Conservation (phyloP, 1,140 invertebrate species). For the Aphidius ervi region DNA sequence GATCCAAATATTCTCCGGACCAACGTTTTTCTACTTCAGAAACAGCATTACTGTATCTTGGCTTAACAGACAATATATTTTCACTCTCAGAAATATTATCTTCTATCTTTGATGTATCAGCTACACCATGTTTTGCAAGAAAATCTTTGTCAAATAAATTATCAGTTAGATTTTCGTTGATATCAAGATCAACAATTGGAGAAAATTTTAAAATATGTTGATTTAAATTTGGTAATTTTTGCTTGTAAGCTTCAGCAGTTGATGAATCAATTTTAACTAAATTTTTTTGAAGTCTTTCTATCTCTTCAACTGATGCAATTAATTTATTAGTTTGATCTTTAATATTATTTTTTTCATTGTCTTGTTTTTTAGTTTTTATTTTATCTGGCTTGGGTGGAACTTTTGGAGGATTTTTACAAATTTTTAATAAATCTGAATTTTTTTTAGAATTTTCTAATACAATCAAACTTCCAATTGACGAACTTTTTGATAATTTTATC, state of each 20-base stretch:
- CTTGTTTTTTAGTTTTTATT: not conserved
- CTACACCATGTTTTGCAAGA: constrained; percentile 39
- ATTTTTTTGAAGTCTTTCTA: constrained; percentile 39
- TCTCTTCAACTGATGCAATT: constrained; percentile 34
- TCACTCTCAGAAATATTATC: constrained; percentile 30
- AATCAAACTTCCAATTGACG: constrained; percentile 22
- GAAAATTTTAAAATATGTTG: constrained; percentile 25
- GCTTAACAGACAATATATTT: constrained; percentile 21
- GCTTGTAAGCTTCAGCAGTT: constrained; percentile 38
- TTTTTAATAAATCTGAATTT: constrained; percentile 11
- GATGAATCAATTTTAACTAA: constrained; percentile 38
- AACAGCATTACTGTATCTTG: constrained; percentile 40
- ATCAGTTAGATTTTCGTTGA: constrained; percentile 31
- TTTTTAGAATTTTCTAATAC: constrained; percentile 12
- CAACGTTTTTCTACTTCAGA: constrained; percentile 43
- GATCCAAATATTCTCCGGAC: constrained; percentile 43
- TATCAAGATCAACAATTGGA: constrained; percentile 25
- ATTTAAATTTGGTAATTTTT: constrained; percentile 28
- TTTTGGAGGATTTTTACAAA: constrained; percentile 25
- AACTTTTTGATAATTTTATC: constrained; percentile 28
- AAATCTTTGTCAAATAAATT: constrained; percentile 38
- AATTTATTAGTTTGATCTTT: constrained; percentile 23
- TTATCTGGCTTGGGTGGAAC: constrained; percentile 25
- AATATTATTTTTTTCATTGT: not conserved
- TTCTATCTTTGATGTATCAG: constrained; percentile 26